Base-by-base conservation (phyloP, 2,797 vertebrate genomes). In the Erpetoichthys calabaricus region DNA sequence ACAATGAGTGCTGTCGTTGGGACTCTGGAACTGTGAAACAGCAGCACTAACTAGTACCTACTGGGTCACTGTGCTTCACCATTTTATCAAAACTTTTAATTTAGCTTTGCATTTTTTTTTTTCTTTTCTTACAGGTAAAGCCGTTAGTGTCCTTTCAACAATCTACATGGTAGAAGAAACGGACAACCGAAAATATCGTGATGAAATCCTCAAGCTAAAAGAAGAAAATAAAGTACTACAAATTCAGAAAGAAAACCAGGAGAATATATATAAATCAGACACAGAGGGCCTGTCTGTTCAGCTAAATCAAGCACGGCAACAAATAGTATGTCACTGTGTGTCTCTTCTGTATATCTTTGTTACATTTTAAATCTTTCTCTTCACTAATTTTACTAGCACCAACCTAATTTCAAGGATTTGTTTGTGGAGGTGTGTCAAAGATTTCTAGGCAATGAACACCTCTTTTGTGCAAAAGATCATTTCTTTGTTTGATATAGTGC, bases 131-230 rank as follows among this genome's bases (percentile, higher is more conserved):
- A n/a, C 42, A 91, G 88, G 76, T 65, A 81, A 87, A 55, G 86
- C 86, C 6, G 75, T 84, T 51, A 80, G 78, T 59, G 73, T 90
- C 70, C 76, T 91, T 59, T 84, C 83, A 6, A 74, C 81, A 74
- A 76, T 84, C 72, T 61, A 62, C 58, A 68, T 67, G 6, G 44
- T 65, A 4, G 5, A 51, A 43, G 71, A 78, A 52, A 68, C 58
- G 1, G 75, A 83, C 58, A 69, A 80, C 65, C 72, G 61, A 57
- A 66, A 58, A 51, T 64, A 66, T 55, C 72, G 72, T 61, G 71
- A 71, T 4, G 78, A 85, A 59, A 64, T 82, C n/a, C 71, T 63
- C 67, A 68, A 65, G 60, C 71, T 86, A 62, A 73, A 70, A 59
- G 68, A 64, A 59, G 75, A 83, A 59, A 71, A 74, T 3, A 66